A percentile compares a stretch with the other conserved stretches of the same genome.
These are phyloP conservation scores for Lepus townsendii DNA, from an alignment of 2,797 vertebrate genomes.

Conservation along the genomic window DNA sequence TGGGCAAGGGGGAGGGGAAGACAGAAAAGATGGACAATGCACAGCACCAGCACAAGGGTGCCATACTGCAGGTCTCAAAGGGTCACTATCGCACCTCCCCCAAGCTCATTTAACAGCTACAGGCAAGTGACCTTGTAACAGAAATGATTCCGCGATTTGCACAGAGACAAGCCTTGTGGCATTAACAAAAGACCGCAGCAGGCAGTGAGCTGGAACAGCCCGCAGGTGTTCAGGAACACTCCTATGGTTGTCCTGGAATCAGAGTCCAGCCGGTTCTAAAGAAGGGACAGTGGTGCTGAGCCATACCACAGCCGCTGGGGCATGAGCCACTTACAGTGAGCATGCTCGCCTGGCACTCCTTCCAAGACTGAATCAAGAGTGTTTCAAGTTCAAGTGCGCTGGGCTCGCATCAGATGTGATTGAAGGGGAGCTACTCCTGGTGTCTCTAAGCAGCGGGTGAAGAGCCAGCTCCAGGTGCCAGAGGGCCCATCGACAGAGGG, in stretches of 20 bases:
- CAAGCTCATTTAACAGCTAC: not conserved
- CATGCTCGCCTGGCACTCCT: not conserved
- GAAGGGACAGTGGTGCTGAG: rapidly evolving
- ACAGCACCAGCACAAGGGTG: not conserved
- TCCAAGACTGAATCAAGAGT: not conserved
- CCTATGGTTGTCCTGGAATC: rapidly evolving
- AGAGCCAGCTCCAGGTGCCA: not conserved
- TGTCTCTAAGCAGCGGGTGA: not conserved
- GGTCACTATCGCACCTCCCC: not conserved
- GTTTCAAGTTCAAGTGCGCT: not conserved
- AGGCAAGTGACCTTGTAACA: not conserved
- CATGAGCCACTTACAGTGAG: not conserved
- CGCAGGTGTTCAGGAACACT: not conserved
- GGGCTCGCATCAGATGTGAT: not conserved
- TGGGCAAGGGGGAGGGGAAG: rapidly evolving
- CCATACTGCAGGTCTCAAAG: not conserved
- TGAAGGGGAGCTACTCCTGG: not conserved
- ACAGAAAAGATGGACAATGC: not conserved
- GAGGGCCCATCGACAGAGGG: not conserved
- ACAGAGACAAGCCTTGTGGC: not conserved
- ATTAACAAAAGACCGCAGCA: conserved; percentile 17
- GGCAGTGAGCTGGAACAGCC: not conserved
- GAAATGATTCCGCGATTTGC: not conserved
- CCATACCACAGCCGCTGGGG: rapidly evolving
- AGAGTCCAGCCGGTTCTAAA: rapidly evolving